phyloP scores from a whole-genome alignment of 2,888 invertebrate species.

The Arctia plantaginis region DNA sequence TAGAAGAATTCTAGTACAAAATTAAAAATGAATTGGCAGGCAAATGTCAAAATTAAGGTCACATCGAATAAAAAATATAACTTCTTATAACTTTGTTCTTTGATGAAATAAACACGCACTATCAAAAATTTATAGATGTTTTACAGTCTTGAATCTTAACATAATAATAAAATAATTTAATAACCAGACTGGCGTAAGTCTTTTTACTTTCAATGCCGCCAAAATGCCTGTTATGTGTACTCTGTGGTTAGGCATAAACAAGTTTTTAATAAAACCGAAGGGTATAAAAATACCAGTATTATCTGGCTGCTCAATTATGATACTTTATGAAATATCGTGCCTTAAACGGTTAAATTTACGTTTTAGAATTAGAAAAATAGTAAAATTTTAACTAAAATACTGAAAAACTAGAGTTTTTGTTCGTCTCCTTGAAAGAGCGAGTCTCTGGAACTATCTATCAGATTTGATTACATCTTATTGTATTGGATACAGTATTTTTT shows the following conservation, averaged over 20 bases:
- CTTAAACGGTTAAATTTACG: constrained; percentile 10
- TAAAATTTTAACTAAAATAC: neutral
- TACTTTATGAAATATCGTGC: constrained; percentile 11
- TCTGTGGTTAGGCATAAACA: neutral
- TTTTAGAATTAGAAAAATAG: constrained; percentile 13
- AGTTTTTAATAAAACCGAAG: neutral
- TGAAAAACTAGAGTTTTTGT: too few relatives aligned
- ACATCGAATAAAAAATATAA: neutral
- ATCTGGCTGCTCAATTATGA: constrained; percentile 22
- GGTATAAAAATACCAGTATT: constrained; percentile 9
- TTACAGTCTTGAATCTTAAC: neutral
- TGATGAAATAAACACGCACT: neutral
- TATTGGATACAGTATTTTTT: neutral
- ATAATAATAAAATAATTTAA: neutral
- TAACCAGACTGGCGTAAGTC: neutral
- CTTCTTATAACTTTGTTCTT: neutral
- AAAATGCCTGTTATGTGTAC: neutral
- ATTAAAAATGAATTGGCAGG: neutral
- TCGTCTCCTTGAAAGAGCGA: neutral
- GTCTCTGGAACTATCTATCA: neutral
- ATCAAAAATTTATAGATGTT: neutral
- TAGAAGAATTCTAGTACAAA: constrained; percentile 7
- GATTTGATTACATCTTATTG: constrained; percentile 8
- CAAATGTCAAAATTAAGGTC: neutral
- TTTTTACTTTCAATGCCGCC: neutral